Evolutionary conservation across 1,140 invertebrate species (phyloP), one percentile per base, ranked within the genome.

Genomic region (Drosophila grimshawi): DNA sequence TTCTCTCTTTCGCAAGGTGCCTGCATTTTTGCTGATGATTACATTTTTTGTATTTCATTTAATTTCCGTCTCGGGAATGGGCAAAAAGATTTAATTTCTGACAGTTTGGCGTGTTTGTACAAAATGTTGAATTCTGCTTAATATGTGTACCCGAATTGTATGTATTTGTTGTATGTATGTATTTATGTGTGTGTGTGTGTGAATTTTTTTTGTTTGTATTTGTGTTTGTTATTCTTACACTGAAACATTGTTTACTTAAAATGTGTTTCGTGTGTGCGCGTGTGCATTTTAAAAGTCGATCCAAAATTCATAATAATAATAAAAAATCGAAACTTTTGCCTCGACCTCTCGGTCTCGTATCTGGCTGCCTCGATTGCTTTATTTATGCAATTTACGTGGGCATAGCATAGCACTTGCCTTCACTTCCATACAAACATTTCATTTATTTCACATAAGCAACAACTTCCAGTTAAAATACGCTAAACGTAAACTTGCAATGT

Each of bases 391-490:
- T 88, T 81, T 61, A 80, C 68, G 70, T 56, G 59, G 39, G 62
- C 80, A 88, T 88, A 85, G 71, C 83, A 68, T 80, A 85, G 85
- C 85, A 80, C 73, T 89, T 73, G 63, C 85, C 85, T 82, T 89
- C 76, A 69, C 82, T 83, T 80, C 56, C 69, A 88, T 63, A 80
- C 65, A 89, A 88, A 88, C 83, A 88, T 74, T 59, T 53, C 83
- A 89, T 89, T 80, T 89, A 88, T 88, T 86, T 88, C 66, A 78
- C 75, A 75, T 70, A 75, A 75, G 70, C 72, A 75, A 64, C 5
- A 30, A 32, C 30, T 39, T 73, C 55, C 4, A 45, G 6, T 19
- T 6, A 29, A 73, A 59, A 35, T 29, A 30, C 32, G 37, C n/a
- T 56, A 70, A 27, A 30, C 32, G 37, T 29, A 64, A 70, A 27